Percentiles rank a stretch among this genome's conserved stretches.
Conservation (phyloP, 2,113 vertebrate genomes). For the Machaerirhynchus nigripectus region DNA sequence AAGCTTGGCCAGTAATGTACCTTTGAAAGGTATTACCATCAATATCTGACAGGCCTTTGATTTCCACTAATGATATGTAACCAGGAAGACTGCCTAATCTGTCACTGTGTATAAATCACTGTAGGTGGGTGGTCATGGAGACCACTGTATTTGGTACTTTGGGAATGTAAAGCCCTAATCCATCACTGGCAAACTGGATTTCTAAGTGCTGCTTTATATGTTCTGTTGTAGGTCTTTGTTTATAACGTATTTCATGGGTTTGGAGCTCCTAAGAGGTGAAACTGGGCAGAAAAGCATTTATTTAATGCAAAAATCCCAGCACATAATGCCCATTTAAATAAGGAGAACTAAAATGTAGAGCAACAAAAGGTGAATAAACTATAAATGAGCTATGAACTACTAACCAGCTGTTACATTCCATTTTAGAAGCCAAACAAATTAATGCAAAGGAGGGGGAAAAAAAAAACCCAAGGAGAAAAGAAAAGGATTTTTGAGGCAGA, state of each 20-base stretch:
- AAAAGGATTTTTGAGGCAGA: not conserved
- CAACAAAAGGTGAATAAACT: constrained; percentile 52
- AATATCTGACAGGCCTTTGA: constrained; percentile 56
- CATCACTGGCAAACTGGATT: constrained; percentile 35
- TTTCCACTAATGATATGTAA: constrained; percentile 56
- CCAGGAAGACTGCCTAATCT: constrained; percentile 43
- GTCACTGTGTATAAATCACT: constrained; percentile 11
- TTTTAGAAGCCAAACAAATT: constrained; percentile 40
- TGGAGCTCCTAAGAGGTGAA: constrained; percentile 6
- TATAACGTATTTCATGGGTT: constrained; percentile 5
- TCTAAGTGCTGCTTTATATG: not conserved
- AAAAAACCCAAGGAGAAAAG: not conserved
- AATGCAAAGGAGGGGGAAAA: not conserved
- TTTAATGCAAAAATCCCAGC: constrained; percentile 23
- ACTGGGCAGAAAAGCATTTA: constrained; percentile 32
- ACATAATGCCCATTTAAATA: constrained; percentile 21
- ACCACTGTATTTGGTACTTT: constrained; percentile 23
- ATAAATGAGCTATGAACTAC: constrained; percentile 29
- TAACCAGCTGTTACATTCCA: constrained; percentile 30
- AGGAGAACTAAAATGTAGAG: not conserved
- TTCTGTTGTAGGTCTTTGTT: constrained; percentile 30
- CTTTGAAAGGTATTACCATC: constrained; percentile 62
- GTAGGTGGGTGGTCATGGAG: constrained; percentile 43
- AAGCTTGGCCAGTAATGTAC: constrained; percentile 51
- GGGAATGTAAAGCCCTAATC: constrained; percentile 41